Evolutionary conservation across 2,797 vertebrate species (phyloP), one percentile per base, ranked within the genome.

Genomic region (Sebastes kiyomatsui): DNA sequence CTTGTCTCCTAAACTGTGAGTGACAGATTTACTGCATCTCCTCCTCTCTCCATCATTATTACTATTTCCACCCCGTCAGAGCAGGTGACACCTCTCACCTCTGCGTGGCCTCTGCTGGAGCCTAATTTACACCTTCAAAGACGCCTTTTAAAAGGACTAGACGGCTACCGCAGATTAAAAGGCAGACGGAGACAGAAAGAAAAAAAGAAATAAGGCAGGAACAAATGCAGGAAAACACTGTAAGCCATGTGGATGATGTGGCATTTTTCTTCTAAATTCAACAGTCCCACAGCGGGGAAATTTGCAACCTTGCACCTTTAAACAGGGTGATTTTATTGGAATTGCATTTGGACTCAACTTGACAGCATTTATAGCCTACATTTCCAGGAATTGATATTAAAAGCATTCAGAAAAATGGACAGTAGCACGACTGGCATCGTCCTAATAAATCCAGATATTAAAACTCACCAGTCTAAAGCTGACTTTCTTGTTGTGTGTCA

Each of bases 51-150:
- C n/a, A 23, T 72, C 58, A 80, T 69, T 22, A 64, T 28, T 7
- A 52, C n/a, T 60, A 68, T 46, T 76, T 79, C 58, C 56, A 75
- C 20, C 62, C 42, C 38, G n/a, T 64, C 30, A 77, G 81, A 81
- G 70, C 60, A 67, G 66, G 71, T 72, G 72, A 79, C 56, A 72
- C 64, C 76, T 74, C 54, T 85, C 65, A 42, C 77, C 85, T 78
- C 71, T 16, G 6, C 4, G 9, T 3, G 56, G 7, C 38, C 67
- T 76, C 33, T 38, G 65, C 35, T 66, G 55, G 9, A 28, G 16
- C 38, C 65, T n/a, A 68, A 89, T 86, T 88, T 82, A 71, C 67
- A 82, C 55, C 76, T 80, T 81, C 72, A 83, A 42, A 80, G 46
- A 61, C 49, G n/a, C 3, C 3, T 71, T 42, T 67, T 23, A 42